Conservation (phyloP, 2,797 vertebrate species). For the Balearica regulorum region DNA sequence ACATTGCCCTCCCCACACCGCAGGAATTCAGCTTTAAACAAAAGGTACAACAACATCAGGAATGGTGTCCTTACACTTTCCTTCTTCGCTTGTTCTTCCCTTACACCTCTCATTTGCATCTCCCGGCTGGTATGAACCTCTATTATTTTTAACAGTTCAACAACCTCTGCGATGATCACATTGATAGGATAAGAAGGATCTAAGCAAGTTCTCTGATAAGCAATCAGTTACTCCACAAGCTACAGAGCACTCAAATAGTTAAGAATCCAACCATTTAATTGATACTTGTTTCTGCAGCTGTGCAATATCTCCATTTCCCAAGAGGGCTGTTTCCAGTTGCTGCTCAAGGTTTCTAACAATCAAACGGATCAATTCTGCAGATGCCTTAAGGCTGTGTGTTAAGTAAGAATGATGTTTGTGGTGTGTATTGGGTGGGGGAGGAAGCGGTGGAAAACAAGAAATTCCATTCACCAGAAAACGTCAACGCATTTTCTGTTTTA, state of each 20-base stretch:
- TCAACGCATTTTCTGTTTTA: constrained; percentile 70
- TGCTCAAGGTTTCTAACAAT: constrained; percentile 49
- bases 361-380: constrained; percentile 48
- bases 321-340: constrained; percentile 50
- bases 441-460: not conserved
- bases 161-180: not conserved
- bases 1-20: not conserved
- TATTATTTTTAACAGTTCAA: not conserved
- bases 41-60: not conserved
- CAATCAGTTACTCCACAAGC: constrained; percentile 60
- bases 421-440: not conserved
- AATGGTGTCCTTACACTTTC: fast-evolving
- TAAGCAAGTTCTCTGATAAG: not conserved
- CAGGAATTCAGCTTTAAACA: not conserved
- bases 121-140: not conserved
- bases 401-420: constrained; percentile 31
- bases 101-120: not conserved
- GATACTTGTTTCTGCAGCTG: constrained; percentile 60
- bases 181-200: constrained; percentile 1
- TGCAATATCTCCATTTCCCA: constrained; percentile 43
- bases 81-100: not conserved
- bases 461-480: constrained; percentile 19
- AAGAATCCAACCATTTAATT: constrained; percentile 58
- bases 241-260: constrained; percentile 40
- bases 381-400: constrained; percentile 49